Evolutionary conservation across 2,888 invertebrate species (phyloP).

Genomic region (Leptinotarsa peninsularis): DNA sequence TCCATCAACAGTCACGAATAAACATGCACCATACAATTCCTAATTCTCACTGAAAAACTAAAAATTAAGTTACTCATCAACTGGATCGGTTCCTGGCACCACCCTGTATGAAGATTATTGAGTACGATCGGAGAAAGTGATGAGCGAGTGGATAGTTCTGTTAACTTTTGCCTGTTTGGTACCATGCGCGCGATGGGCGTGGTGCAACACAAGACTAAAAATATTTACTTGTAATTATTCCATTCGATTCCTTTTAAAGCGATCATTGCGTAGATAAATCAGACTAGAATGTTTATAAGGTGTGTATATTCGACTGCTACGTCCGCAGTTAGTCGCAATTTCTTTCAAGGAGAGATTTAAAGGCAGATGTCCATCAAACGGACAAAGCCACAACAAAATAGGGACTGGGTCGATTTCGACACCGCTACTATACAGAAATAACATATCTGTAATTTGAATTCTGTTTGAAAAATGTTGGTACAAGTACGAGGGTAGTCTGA

Average conservation of each 20-base stretch:
- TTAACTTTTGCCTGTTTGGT: conserved; percentile 14
- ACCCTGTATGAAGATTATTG: conserved; percentile 19
- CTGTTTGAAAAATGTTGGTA: too few relatives aligned
- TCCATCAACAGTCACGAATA: too few relatives aligned
- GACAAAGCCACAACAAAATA: too few relatives aligned
- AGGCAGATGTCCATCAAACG: too few relatives aligned
- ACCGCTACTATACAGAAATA: too few relatives aligned
- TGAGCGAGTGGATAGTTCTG: conserved; percentile 21
- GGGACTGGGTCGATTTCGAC: too few relatives aligned
- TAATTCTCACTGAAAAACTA: too few relatives aligned
- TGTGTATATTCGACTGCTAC: neutral
- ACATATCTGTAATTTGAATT: too few relatives aligned
- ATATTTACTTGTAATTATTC: conserved; percentile 22
- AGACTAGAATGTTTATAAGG: conserved; percentile 8
- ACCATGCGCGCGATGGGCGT: conserved; percentile 15
- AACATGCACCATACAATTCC: too few relatives aligned
- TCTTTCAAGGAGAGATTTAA: neutral
- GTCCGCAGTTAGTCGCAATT: neutral
- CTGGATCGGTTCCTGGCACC: neutral
- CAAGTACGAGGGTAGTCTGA: too few relatives aligned
- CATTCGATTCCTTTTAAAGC: conserved; percentile 18
- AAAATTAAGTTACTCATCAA: neutral
- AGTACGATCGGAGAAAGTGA: conserved; percentile 27
- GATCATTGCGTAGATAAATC: conserved; percentile 19
- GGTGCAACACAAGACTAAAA: conserved; percentile 19